phyloP scores from a whole-genome alignment of 1,140 invertebrate species.

The Babylonia areolata region DNA sequence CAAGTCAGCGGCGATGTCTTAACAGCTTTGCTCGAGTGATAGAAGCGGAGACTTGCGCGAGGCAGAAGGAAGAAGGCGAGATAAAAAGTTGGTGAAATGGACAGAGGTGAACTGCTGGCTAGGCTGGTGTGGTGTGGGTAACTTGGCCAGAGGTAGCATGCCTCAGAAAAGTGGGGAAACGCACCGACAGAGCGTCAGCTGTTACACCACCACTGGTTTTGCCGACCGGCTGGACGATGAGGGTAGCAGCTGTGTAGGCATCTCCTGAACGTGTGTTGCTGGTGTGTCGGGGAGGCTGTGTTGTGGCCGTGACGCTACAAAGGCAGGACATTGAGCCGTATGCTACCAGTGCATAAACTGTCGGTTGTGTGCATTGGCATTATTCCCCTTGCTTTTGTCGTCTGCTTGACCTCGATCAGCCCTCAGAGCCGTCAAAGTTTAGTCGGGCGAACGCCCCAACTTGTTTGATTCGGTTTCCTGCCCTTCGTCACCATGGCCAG shows the following conservation, averaged over 20 bases:
- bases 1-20: neutral
- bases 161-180: neutral
- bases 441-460: neutral
- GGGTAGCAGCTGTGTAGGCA: neutral
- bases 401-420: neutral
- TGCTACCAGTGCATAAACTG: neutral
- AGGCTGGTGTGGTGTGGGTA: neutral
- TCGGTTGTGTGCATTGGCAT: neutral
- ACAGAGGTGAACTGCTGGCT: neutral
- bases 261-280: neutral
- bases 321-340: neutral
- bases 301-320: neutral
- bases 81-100: neutral
- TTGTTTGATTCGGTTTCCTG: neutral
- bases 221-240: neutral
- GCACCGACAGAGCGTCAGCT: conserved; percentile 17
- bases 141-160: conserved; percentile 17
- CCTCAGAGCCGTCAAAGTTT: neutral
- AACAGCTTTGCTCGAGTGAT: neutral
- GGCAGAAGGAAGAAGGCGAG: neutral
- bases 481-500: conserved; percentile 44
- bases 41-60: neutral
- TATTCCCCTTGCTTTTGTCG: conserved; percentile 4
- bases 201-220: neutral
- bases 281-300: neutral